Base-by-base conservation (phyloP, 2,888 invertebrate genomes). In the Orgyia antiqua region DNA sequence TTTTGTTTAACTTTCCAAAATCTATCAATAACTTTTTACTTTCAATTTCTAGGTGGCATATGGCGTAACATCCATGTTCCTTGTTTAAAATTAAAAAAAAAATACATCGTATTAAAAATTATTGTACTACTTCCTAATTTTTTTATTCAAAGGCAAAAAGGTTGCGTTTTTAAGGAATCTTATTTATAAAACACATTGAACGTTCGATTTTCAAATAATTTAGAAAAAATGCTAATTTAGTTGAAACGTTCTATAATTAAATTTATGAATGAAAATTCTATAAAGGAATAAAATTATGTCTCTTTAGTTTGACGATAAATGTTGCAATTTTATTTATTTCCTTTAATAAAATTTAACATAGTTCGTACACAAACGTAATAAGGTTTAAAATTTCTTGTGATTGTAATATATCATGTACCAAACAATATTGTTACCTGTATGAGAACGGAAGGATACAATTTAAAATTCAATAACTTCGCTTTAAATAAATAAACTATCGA, bases 401-500 rank as follows among this genome's bases (percentile, higher is more conserved):
- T 4, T 4, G 1, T 13, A 9, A n/a, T 31, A 5, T 3, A 2
- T 2, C n/a, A 4, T 4, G 13, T 2, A 29, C 29, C n/a, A n/a
- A 27, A 20, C 29, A 24, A 33, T 18, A 18, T 39, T 36, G 33
- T 31, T 24, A 7, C 15, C 8, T 28, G 33, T 30, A 40, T 45
- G 39, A 39, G 39, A 43, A 45, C 57, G 58, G 61, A 66, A 68
- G 68, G 57, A 66, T 62, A 48, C 53, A 57, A 60, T 68, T 74
- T 69, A 68, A 68, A 68, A 70, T 74, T 73, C 75, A 73, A 73
- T 76, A 76, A 66, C 51, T 55, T 59, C 45, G 55, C 53, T 50
- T 51, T 59, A 69, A 53, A 77, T 72, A 74, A 71, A 69, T 71
- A 75, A 70, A 58, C 61, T 55, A 67, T 76, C 73, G 69, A 72